Evolutionary conservation across 1,140 invertebrate genomes (phyloP), one percentile per base, ranked within the genome.

Genomic region (Brachionus plicatilis): DNA sequence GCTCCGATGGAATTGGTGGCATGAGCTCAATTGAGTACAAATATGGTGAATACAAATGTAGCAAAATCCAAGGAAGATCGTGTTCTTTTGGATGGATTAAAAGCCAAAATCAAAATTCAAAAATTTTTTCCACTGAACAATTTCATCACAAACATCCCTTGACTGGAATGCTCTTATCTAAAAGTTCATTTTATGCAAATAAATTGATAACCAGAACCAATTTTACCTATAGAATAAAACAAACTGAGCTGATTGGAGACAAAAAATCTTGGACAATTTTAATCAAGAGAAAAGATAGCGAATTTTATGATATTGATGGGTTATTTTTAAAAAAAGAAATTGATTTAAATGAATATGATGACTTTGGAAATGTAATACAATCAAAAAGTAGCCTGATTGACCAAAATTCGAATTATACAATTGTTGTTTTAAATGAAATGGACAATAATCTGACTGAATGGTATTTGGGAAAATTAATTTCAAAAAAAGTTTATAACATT

Each of bases 1-100:
- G 60, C 60, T 65, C 60, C 17, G 60, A 65, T 65, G 60, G 60
- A 65, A 65, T 65, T 65, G 60, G 60, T 65, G 60, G 60, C 60
- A 65, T 65, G 60, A 65, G 60, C 60, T 65, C 60, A 65, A 65
- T 65, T 24, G 24, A 20, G 9, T 65, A 65, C 60, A 65, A 65
- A 65, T 65, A 65, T 65, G 60, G 60, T 65, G 60, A 65, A 24
- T 65, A 65, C 60, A 65, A 8, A 65, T 65, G 60, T 65, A 65
- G 60, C 60, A 65, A 65, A 65, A 65, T 65, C 20, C 60, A 65
- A 65, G 60, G 60, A 65, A 1, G 60, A 65, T 27, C 60, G 7
- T 65, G 60, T 12, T 65, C 60, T 24, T 65, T 65, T 65, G 60
- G 17, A 65, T 65, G 60, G 60, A 65, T 65, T 65, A 65, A 65